Evolutionary conservation across 2,888 invertebrate species (phyloP), one percentile per base, ranked within the genome.

Genomic region (Agrochola lota): DNA sequence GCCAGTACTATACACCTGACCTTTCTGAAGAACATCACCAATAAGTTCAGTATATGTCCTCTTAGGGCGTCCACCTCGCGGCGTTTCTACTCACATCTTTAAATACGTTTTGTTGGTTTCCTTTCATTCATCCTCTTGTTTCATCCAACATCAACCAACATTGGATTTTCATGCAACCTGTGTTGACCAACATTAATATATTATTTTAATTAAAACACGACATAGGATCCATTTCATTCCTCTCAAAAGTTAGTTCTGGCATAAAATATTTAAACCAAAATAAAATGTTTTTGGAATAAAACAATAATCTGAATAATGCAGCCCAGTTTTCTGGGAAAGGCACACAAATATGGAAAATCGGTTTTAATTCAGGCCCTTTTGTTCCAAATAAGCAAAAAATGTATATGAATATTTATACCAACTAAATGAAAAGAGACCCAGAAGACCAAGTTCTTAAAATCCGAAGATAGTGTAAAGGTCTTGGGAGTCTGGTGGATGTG

Each of bases 271-370:
- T 7, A 26, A 43, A 46, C 20, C 26, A 4, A 8, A 46, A 26
- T 26, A 11, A 26, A 67, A 49, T n/a, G 26, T 52, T 68, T 40
- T 23, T 35, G 23, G 23, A 23, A 67, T 52, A 30, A 68, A 30
- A 59, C 43, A 40, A 49, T 5, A 68, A 52, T 68, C 40, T 20
- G 7, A 35, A 68, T 15, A 60, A 60, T 60, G n/a, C n/a, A n/a
- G 20, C 30, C 49, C 40, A 35, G 20, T 35, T 26, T 62, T 30
- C n/a, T 52, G 35, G n/a, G 9, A 43, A 73, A 26, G 20, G 15
- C 35, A 49, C 23, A 23, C 52, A 68, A 43, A 62, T 77, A 55
- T 23, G 62, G 0, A 70, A 77, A 62, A 69, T 78, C 17, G 23
- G n/a, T 55, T 78, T 70, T 62, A 43, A 68, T 40, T 55, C 15